Base-by-base conservation (phyloP, 2,113 vertebrate genomes). In the Sinocyclocheilus anshuiensis region DNA sequence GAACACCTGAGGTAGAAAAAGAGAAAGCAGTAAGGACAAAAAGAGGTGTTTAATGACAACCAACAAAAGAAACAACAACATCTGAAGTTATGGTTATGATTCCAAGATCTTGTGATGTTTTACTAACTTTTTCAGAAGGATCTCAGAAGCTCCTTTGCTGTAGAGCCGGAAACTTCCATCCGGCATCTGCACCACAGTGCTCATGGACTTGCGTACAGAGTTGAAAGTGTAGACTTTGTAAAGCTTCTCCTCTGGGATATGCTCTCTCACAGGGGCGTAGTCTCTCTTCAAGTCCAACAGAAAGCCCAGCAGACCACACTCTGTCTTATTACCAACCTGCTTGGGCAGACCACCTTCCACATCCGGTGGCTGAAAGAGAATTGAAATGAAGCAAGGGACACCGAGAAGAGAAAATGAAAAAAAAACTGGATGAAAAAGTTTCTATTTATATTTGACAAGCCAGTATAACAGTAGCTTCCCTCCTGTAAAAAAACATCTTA, bases 181-280 rank as follows among this genome's bases (percentile, higher is more conserved):
- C 0, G 96, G 96, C 86, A 94, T 93, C 87, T 93, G 92, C 87
- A 96, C 94, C 89, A 97, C 96, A 0, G 97, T 97, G 88, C 96
- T 97, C 97, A 98, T 98, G 83, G 96, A 97, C 91, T 97, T 98
- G 85, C 97, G 96, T 50, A 95, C 96, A 0, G 97, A 98, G 93
- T 97, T 98, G 89, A 98, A 98, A 15, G 97, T 98, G 55, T 97
- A 98, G 7, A 97, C 97, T 93, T 98, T 98, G 92, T 96, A 96
- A 84, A 97, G 94, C 87, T 94, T 95, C 83, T 97, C 96, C 90
- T 98, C 97, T 0, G 97, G 96, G 67, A 97, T 94, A 93, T 96
- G 96, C 83, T 97, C 96, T 71, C 97, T 93, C 57, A 97, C 93
- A 0, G 95, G 92, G 87, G 92, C 90, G 84, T 97, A 97, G 92